Base-by-base conservation (phyloP, 2,113 vertebrate genomes). In the Azemiops feae region DNA sequence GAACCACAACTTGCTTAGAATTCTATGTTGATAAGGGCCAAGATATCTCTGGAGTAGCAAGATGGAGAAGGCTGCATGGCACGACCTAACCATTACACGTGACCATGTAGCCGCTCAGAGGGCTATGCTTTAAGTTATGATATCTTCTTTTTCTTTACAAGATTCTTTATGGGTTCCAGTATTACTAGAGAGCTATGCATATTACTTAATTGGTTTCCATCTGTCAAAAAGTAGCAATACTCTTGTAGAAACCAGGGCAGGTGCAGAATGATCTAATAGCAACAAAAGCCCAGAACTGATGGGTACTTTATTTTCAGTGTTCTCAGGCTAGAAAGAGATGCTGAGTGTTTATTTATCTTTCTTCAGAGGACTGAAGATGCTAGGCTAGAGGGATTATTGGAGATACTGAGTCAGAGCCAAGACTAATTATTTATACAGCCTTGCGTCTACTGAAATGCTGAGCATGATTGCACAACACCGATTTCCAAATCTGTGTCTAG, bases 401-500 rank as follows among this genome's bases (percentile, higher is more conserved):
- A 90, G n/a, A 50, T 90, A 81, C 88, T 86, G 54, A 90, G 14
- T 90, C 54, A 86, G 88, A 90, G 85, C 45, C n/a, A 45, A 93
- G 74, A 58, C 22, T 52, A 93, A 89, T 93, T 85, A 85, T 85
- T 58, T 64, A 47, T 52, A 39, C 18, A 39, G 47, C 55, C 55
- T 50, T 53, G 34, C 18, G 14, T 89, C 87, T 52, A 52, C 25
- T 30, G 69, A 55, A 86, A 87, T 23, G 54, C 6, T 86, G 45
- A 60, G 53, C 74, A 89, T 89, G 52, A 89, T 39, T 88, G 34
- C 30, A 86, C 22, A 27, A 47, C 52, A 34, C 43, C 2, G 3
- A 57, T 85, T 89, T 81, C 64, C 27, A 89, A 55, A 89, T 50
- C 14, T 18, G 30, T 39, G 54, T 22, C 55, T 87, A 47, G 53